Evolutionary conservation across 2,113 vertebrate genomes (phyloP).

Genomic region (Opisthocomus hoazin): DNA sequence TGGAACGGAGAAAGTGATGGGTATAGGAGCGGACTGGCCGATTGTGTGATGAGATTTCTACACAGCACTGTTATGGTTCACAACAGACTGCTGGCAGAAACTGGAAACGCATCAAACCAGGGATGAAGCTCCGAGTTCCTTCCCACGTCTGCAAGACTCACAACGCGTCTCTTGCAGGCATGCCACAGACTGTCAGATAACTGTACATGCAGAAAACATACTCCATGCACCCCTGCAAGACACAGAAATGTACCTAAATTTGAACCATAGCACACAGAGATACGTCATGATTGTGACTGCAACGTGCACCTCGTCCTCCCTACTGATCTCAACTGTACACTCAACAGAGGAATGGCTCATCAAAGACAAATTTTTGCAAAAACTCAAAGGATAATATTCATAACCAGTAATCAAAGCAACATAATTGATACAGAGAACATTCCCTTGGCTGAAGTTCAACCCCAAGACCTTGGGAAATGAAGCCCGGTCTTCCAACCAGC

Average conservation of each 20-base stretch:
- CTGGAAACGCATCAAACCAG: neutral
- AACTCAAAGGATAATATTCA: neutral
- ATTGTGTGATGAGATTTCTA: neutral
- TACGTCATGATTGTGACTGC: neutral
- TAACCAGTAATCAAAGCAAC: neutral
- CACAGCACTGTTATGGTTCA: neutral
- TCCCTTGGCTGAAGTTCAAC: neutral
- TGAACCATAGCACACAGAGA: neutral
- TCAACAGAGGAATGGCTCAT: neutral
- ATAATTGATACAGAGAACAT: neutral
- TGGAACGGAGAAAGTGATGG: neutral
- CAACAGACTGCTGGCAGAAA: neutral
- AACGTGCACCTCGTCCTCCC: neutral
- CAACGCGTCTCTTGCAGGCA: neutral
- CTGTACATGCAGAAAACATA: neutral
- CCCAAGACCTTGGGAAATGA: neutral
- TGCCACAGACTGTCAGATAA: neutral
- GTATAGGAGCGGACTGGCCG: neutral
- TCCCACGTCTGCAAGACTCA: neutral
- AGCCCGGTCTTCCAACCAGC: neutral
- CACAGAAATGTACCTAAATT: neutral
- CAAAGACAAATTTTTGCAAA: neutral
- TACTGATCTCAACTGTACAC: fast-evolving
- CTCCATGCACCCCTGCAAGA: neutral
- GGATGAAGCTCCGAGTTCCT: neutral